These are phyloP conservation scores for Saturnia pavonia DNA, from an alignment of 2,888 invertebrate genomes.

Conservation along the genomic window DNA sequence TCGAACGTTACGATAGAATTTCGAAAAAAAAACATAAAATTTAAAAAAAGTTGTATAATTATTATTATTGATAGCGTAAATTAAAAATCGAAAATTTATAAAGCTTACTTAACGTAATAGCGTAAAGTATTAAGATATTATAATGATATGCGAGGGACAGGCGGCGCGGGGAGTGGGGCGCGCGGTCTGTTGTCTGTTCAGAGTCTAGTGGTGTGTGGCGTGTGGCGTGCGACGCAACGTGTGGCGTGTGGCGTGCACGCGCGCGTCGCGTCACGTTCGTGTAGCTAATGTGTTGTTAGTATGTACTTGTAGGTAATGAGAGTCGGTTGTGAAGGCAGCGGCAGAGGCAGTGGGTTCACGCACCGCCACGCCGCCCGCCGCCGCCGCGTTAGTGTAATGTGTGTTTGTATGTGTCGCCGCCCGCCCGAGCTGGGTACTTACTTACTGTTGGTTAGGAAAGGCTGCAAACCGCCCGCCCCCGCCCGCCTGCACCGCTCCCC, in stretches of 20 bases:
- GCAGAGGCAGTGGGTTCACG: constrained; percentile 6
- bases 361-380: no score
- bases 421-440: not conserved
- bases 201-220: constrained; percentile 43
- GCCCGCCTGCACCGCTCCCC: constrained; percentile 53
- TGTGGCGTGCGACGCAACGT: constrained; percentile 20
- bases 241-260: constrained; percentile 29
- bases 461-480: constrained; percentile 23
- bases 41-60: constrained; percentile 83
- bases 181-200: constrained; percentile 53
- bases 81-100: constrained; percentile 81
- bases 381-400: constrained; percentile 12
- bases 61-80: constrained; percentile 81
- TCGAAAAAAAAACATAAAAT: constrained; percentile 79
- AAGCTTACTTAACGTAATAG: constrained; percentile 82
- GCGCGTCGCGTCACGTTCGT: constrained; percentile 23
- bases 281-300: constrained; percentile 54
- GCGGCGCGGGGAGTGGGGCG: constrained; percentile 66
- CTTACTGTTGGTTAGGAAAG: constrained; percentile 22
- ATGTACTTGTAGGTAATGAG: constrained; percentile 38
- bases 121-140: constrained; percentile 81
- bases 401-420: not conserved
- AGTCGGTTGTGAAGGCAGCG: constrained; percentile 32
- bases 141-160: constrained; percentile 71
- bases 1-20: constrained; percentile 81